Evolutionary conservation across 2,113 vertebrate species (phyloP), one percentile per base, ranked within the genome.

Genomic region (Pica pica): DNA sequence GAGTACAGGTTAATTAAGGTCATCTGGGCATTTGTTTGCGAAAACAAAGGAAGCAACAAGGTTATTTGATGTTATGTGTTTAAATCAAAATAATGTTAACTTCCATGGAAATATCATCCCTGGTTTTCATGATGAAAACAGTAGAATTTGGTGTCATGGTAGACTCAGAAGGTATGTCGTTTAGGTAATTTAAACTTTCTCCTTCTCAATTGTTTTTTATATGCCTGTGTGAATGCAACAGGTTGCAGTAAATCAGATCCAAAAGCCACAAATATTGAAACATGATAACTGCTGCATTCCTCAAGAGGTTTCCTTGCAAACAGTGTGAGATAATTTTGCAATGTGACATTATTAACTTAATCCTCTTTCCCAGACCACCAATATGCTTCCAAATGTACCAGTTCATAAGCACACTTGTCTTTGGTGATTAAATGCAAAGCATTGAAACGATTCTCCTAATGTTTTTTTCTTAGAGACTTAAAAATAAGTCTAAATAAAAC

Each of bases 1-100:
- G 87, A 76, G 89, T 55, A 28, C 49, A 23, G 87, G 94, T 93
- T 85, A 93, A 59, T 83, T 95, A 82, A 95, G 95, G 96, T 91
- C 91, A 85, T 69, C 37, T 73, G 78, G 21, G 39, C 42, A 50
- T 61, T 74, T 73, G 87, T 95, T 61, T 76, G 71, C 31, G 60
- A 76, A 89, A 89, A 41, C 39, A 75, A 49, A 73, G 44, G 8
- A 50, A 42, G 28, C 17, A n/a, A 26, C 17, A n/a, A 26, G 16
- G 46, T 73, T 94, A 67, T 87, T 90, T 75, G 44, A 41, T 47
- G 10, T 82, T 76, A 42, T 1, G 4, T 69, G 31, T 85, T 90
- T 76, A 57, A 73, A 78, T 53, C 41, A 46, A 64, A 94, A 64
- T 49, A 20, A 61, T 95, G 87, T 53, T 73, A 44, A 19, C 17